These are phyloP conservation scores for Trissolcus japonicus DNA, from an alignment of 2,888 invertebrate species.

Conservation along the genomic window DNA sequence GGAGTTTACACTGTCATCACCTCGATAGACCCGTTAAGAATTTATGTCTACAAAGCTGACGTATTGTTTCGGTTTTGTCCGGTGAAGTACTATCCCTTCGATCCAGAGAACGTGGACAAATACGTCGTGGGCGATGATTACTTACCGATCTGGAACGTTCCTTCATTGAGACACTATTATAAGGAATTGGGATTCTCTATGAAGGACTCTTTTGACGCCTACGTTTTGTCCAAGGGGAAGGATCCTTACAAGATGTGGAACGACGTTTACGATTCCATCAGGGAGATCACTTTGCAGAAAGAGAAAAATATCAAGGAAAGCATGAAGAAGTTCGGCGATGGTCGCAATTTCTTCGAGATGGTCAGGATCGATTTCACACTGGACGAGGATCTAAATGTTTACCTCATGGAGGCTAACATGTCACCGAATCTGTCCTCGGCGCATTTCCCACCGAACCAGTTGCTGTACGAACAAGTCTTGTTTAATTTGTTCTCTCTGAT, in stretches of 20 bases:
- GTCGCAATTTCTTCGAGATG: conserved; percentile 92
- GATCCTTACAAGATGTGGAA: conserved; percentile 87
- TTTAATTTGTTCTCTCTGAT: conserved; percentile 89
- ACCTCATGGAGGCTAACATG: conserved; percentile 98
- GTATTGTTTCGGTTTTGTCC: conserved; percentile 94
- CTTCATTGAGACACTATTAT: conserved; percentile 84
- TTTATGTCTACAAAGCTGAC: conserved; percentile 93
- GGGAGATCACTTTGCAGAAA: conserved; percentile 83
- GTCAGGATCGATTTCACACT: conserved; percentile 95
- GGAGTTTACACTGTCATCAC: conserved; percentile 95
- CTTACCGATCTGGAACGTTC: conserved; percentile 94
- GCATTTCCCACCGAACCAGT: conserved; percentile 91
- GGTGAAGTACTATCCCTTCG: conserved; percentile 92
- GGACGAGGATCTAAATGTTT: conserved; percentile 90
- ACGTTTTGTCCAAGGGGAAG: conserved; percentile 81
- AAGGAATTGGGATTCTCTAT: conserved; percentile 86
- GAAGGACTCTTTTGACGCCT: conserved; percentile 91
- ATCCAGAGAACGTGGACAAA: conserved; percentile 86
- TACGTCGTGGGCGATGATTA: conserved; percentile 97
- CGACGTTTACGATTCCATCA: conserved; percentile 87
- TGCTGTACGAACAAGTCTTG: conserved; percentile 94
- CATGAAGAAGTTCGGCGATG: conserved; percentile 73
- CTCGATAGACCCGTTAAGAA: conserved; percentile 91
- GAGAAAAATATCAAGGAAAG: conserved; percentile 83
- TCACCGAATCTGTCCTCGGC: conserved; percentile 96